These are phyloP conservation scores for Poeciliopsis retropinna DNA, from an alignment of 2,113 vertebrate species.

Conservation along the genomic window DNA sequence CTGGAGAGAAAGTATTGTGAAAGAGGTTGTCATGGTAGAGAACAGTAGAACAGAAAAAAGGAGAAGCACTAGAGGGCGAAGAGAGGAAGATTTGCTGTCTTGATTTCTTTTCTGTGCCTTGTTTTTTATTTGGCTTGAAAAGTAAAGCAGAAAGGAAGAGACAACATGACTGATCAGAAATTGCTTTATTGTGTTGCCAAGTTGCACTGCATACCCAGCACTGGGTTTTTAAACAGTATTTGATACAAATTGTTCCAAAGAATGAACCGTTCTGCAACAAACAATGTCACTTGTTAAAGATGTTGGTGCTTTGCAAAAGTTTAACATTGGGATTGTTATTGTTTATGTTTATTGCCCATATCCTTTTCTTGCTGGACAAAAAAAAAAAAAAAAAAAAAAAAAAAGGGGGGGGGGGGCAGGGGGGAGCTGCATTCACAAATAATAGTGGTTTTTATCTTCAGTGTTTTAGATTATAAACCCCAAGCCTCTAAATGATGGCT, in stretches of 20 bases:
- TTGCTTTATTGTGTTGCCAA: background rate
- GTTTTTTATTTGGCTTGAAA: background rate
- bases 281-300: background rate
- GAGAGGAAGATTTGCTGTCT: constrained; percentile 32
- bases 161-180: background rate
- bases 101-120: background rate
- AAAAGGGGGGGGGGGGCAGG: too few species aligned
- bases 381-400: background rate
- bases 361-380: background rate
- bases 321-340: background rate
- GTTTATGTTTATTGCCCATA: too few species aligned
- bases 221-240: background rate
- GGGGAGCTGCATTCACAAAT: too few species aligned
- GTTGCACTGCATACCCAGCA: background rate
- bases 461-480: too few species aligned
- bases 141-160: background rate
- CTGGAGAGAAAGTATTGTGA: constrained; percentile 56
- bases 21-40: constrained; percentile 66
- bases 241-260: background rate
- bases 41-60: constrained; percentile 32
- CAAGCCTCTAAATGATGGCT: too few species aligned
- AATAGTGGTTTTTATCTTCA: too few species aligned
- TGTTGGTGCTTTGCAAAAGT: background rate
- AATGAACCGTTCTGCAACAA: background rate
- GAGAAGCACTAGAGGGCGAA: constrained; percentile 31